Base-by-base conservation (phyloP, 2,888 invertebrate species). In the Coelogynopora nodosa region DNA sequence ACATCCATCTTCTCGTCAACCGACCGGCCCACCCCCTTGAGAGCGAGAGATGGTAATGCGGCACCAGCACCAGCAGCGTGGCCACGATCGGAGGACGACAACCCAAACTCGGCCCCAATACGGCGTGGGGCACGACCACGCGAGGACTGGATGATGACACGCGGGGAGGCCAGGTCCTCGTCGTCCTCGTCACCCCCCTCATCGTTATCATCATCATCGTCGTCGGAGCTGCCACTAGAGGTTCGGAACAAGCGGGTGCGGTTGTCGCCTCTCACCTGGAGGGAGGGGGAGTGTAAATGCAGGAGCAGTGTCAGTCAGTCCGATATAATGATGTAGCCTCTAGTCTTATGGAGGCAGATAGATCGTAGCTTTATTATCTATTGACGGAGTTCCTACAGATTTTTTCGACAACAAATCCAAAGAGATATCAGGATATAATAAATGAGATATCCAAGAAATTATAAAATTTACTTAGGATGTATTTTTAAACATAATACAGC, bases 161-260 rank as follows among this genome's bases (percentile, higher is more conserved):
- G 23, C 2, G 82, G 82, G 23, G 82, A 82, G 2, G 13, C 18
- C 1, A 82, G 82, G 27, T 82, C 82, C 30, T 82, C 82, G 30
- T 82, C 82, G 23, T 82, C 82, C 30, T 82, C 82, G 28, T 74
- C 74, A 2, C 23, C 74, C 5, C 23, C 74, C 2, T 74, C 74
- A 26, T 74, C 74, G 18, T 49, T 2, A 2, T 74, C 74, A 2
- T 74, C 74, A 13, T 74, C 74, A 5, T 74, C 74, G 10, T 74
- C 74, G 23, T 74, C 74, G 23, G 74, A 74, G 74, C 74, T 74
- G 5, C 74, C 74, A 26, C 10, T 23, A 23, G 74, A 5, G 23
- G 18, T 10, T n/a, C 18, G 74, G 23, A n/a, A 26, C 23, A 5
- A 23, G 49, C 49, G 49, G 49, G 49, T 10, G 5, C 49, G 49